Conservation (phyloP, 2,888 invertebrate species). For the Charanyca ferruginea region DNA sequence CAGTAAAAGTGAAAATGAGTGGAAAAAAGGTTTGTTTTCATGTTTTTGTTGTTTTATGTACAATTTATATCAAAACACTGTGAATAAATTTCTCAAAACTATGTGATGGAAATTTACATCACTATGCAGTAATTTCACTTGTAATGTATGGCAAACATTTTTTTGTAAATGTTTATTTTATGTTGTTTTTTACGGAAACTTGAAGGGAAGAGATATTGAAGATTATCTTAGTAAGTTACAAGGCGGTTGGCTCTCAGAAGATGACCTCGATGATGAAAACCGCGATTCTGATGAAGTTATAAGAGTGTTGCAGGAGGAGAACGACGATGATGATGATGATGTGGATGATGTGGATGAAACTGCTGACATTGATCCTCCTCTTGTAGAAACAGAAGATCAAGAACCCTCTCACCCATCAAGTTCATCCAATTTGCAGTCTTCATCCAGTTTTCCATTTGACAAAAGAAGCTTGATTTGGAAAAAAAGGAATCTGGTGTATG, state of each 20-base stretch:
- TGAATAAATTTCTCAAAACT: conserved; percentile 70
- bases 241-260: conserved; percentile 69
- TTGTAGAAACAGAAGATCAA: conserved; percentile 53
- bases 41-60: conserved; percentile 67
- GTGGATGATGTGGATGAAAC: conserved; percentile 2
- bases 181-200: conserved; percentile 71
- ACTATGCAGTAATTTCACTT: conserved; percentile 69
- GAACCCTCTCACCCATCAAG: conserved; percentile 62
- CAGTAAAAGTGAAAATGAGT: conserved; percentile 64
- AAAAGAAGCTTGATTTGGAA: conserved; percentile 73
- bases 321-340: conserved; percentile 34
- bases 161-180: conserved; percentile 51
- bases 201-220: conserved; percentile 45
- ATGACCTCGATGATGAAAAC: conserved; percentile 67
- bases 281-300: conserved; percentile 69
- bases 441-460: conserved; percentile 63
- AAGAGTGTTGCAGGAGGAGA: conserved; percentile 71
- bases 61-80: conserved; percentile 68
- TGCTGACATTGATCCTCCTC: conserved; percentile 57
- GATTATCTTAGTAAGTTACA: conserved; percentile 65
- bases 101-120: conserved; percentile 70
- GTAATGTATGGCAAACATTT: conserved; percentile 66
- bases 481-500: conserved; percentile 68
- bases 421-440: too few species aligned
- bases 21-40: conserved; percentile 64